A percentile compares a stretch with the other conserved stretches of the same genome.
These are phyloP conservation scores for Heteronetta atricapilla DNA, from an alignment of 2,113 vertebrate genomes.

Conservation along the genomic window DNA sequence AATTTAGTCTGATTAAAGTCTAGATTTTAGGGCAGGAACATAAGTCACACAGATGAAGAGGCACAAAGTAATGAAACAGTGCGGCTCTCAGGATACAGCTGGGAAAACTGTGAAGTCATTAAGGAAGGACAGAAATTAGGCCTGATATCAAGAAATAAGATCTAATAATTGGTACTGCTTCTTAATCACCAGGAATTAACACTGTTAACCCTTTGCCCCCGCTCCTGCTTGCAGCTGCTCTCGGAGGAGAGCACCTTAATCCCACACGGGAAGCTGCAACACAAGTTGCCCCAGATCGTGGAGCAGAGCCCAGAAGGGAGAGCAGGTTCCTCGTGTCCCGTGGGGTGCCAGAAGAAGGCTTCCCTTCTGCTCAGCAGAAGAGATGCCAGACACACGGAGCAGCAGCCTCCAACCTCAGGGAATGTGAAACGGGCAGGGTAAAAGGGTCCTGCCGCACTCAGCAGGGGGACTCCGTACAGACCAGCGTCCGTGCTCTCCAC, in stretches of 20 bases:
- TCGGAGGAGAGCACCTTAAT: not conserved
- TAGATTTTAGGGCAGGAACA: slow-evolving; percentile 10
- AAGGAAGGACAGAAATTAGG: slow-evolving; percentile 38
- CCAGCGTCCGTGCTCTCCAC: not conserved
- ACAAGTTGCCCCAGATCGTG: not conserved
- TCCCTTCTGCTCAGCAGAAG: not conserved
- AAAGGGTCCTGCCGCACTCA: not conserved
- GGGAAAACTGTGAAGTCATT: slow-evolving; percentile 46
- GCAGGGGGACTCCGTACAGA: not conserved
- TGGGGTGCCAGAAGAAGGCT: not conserved
- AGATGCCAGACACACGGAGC: not conserved
- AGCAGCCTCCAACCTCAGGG: not conserved
- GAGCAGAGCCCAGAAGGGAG: not conserved
- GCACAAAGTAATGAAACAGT: not conserved
- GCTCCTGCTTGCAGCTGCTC: not conserved
- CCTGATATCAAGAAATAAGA: slow-evolving; percentile 41
- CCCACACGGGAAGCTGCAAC: not conserved
- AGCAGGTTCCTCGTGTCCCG: not conserved
- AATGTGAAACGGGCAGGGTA: not conserved
- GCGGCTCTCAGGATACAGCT: not conserved
- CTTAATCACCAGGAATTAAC: not conserved
- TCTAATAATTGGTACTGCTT: slow-evolving; percentile 44
- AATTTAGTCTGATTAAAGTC: slow-evolving; percentile 28
- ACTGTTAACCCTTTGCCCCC: not conserved
- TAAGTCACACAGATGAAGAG: not conserved